phyloP scores from a whole-genome alignment of 2,797 vertebrate species.

The Danio kyathit region DNA sequence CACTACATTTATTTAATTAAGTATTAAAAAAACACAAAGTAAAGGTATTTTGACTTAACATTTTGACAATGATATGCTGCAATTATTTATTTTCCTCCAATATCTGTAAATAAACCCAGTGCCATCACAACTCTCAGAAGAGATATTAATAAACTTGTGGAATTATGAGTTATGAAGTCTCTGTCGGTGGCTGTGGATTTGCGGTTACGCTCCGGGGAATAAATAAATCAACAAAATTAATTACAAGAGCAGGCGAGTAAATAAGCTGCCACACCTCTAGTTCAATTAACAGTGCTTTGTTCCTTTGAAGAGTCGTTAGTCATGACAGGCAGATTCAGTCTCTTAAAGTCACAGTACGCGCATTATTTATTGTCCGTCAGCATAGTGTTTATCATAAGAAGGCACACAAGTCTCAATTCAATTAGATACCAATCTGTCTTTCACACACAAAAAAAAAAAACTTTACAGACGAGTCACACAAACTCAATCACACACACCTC shows the following conservation, averaged over 20 bases:
- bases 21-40: too few relatives aligned
- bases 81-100: too few relatives aligned
- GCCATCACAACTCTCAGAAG: background rate
- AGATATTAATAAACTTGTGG: conserved; percentile 29
- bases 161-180: conserved; percentile 16
- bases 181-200: conserved; percentile 47
- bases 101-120: background rate
- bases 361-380: conserved; percentile 40
- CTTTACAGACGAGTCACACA: background rate
- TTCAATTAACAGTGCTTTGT: conserved; percentile 64
- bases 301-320: conserved; percentile 64
- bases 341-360: conserved; percentile 64
- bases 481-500: conserved; percentile 5
- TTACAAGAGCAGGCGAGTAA: conserved; percentile 41
- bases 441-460: conserved; percentile 4
- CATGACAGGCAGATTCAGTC: conserved; percentile 57
- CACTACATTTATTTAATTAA: too few relatives aligned
- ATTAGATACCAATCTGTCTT: conserved; percentile 26
- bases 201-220: conserved; percentile 36
- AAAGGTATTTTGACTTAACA: too few relatives aligned
- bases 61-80: too few relatives aligned
- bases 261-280: conserved; percentile 59
- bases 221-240: conserved; percentile 54
- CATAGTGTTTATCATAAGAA: conserved; percentile 32
- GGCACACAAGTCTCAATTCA: background rate